Conservation (phyloP, 2,113 vertebrate species). For the Eupsittula cactorum region DNA sequence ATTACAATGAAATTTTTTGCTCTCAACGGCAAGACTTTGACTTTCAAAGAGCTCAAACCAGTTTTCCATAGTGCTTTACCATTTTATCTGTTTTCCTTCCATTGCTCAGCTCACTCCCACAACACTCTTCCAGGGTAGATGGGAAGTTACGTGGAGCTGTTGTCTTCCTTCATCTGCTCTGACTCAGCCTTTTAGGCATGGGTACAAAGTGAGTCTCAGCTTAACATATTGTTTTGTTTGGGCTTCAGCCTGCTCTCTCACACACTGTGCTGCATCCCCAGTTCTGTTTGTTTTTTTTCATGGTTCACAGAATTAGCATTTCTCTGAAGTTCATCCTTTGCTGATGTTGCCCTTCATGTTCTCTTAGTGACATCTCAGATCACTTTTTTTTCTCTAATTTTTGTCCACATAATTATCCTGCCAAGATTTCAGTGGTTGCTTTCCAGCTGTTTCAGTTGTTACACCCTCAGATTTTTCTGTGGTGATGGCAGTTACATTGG, state of each 20-base stretch:
- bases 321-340: neutral
- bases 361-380: neutral
- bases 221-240: neutral
- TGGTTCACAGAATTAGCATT: neutral
- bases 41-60: neutral
- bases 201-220: neutral
- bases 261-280: neutral
- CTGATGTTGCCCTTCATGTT: neutral
- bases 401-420: neutral
- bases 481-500: rapidly evolving
- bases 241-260: neutral
- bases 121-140: neutral
- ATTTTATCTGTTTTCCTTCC: neutral
- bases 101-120: neutral
- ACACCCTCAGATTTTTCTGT: neutral
- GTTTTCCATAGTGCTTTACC: neutral
- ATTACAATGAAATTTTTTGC: neutral
- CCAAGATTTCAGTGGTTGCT: neutral
- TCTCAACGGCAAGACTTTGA: neutral
- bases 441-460: neutral
- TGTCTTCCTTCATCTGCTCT: neutral
- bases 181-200: neutral
- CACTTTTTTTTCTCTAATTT: neutral
- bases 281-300: neutral
- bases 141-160: rapidly evolving